Evolutionary conservation across 2,113 vertebrate genomes (phyloP).

Genomic region (Bubo bubo): DNA sequence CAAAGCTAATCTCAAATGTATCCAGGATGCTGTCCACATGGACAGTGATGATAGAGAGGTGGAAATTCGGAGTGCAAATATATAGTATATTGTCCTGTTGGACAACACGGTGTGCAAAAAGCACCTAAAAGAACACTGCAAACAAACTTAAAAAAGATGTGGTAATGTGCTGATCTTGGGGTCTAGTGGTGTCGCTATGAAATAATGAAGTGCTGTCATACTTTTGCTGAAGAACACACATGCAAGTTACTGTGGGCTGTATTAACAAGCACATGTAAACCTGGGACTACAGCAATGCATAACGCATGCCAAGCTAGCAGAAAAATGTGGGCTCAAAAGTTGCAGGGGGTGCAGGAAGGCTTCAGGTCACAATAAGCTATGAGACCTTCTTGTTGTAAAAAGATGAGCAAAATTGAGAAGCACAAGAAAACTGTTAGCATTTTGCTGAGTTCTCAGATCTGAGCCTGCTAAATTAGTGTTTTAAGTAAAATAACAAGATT

Average conservation of each 20-base stretch:
- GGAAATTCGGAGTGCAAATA: not conserved
- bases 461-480: constrained; percentile 8
- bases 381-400: not conserved
- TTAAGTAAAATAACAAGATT: constrained; percentile 34
- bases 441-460: not conserved
- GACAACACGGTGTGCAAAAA: not conserved
- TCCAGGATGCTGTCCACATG: not conserved
- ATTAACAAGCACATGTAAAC: not conserved
- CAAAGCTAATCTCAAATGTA: not conserved
- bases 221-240: not conserved
- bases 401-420: not conserved
- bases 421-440: not conserved
- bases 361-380: not conserved
- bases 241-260: not conserved
- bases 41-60: not conserved
- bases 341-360: not conserved
- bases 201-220: not conserved
- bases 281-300: not conserved
- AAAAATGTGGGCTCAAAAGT: not conserved
- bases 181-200: not conserved
- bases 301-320: not conserved
- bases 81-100: not conserved
- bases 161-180: not conserved
- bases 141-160: not conserved
- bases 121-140: not conserved